Percentiles rank a stretch among this genome's conserved stretches.
Evolutionary conservation across 2,797 vertebrate species (phyloP).

Genomic region (Gymnothorax javanicus): DNA sequence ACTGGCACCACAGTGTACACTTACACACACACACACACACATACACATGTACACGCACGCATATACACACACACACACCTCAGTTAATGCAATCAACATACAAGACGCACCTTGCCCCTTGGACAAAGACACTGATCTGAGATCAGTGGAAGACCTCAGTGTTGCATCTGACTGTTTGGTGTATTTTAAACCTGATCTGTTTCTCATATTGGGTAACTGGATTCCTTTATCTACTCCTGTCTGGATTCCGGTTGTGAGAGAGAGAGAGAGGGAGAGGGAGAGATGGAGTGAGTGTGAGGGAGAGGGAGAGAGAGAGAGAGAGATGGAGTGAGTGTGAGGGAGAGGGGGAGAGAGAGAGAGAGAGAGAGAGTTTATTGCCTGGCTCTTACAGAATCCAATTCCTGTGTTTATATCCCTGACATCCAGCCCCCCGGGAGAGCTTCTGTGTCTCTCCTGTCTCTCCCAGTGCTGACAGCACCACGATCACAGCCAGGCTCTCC

Average conservation of each 20-base stretch:
- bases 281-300: too few relatives aligned
- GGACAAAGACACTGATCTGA: background rate
- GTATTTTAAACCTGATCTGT: slow-evolving; percentile 14
- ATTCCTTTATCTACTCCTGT: background rate
- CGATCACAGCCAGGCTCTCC: background rate
- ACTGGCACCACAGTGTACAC: background rate
- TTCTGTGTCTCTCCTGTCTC: background rate
- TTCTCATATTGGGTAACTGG: background rate
- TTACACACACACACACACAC: slow-evolving; percentile 23
- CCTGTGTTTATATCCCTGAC: background rate
- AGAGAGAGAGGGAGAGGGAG: background rate
- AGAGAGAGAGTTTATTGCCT: background rate
- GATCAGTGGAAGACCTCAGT: background rate
- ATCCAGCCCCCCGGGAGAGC: background rate
- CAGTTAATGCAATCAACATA: background rate
- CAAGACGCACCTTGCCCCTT: background rate
- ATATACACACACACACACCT: background rate
- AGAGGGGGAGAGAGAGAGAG: too few relatives aligned
- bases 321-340: too few relatives aligned
- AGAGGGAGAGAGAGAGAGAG: too few relatives aligned
- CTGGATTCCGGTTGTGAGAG: background rate
- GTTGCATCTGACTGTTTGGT: background rate
- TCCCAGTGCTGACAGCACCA: background rate
- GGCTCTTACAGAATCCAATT: background rate
- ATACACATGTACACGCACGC: background rate